Base-by-base conservation (phyloP, 2,797 vertebrate species). In the Etheostoma nigrum region DNA sequence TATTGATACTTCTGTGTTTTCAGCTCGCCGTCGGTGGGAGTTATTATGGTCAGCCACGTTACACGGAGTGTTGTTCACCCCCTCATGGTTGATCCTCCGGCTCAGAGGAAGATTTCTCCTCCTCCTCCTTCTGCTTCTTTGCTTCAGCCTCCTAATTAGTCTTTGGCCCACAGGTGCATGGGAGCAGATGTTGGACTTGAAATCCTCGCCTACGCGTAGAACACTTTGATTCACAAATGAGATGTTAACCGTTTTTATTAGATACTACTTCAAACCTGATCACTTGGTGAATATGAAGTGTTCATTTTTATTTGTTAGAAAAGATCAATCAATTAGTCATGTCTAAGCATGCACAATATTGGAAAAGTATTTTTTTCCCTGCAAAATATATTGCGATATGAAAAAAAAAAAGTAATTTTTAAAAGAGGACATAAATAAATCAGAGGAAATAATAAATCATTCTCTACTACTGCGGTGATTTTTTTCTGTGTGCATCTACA, bases 1-100 rank as follows among this genome's bases (percentile, higher is more conserved):
- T 89, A 90, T 85, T 88, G 60, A 92, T 89, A 86, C 74, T 23
- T 23, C 47, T 54, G 60, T 87, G 76, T 86, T 87, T 89, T 83
- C 72, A 82, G 79, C 76, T 42, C 0, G 0, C 36, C 10, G 25
- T 77, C 36, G 0, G 71, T 72, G 36, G 36, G 36, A 40, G 36
- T 11, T 4, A n/a, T 58, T 0, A 13, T 4, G 49, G 21, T 53
- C n/a, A 18, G 65, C 19, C 9, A 12, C 15, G 19, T 21, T 16
- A 10, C 30, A 10, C 2, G 0, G 15, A 16, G 15, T 18, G 58
- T 42, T 36, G 36, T 75, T 65, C 23, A 44, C 25, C 1, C 36
- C 6, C 18, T 30, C 49, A 1, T 9, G 1, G 11, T n/a, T 68
- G 10, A 11, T 65, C 61, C 55, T 74, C 63, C 11, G 25, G 76